Conservation (phyloP, 2,797 vertebrate species). For the Acrossocheilus wenchowensis region DNA sequence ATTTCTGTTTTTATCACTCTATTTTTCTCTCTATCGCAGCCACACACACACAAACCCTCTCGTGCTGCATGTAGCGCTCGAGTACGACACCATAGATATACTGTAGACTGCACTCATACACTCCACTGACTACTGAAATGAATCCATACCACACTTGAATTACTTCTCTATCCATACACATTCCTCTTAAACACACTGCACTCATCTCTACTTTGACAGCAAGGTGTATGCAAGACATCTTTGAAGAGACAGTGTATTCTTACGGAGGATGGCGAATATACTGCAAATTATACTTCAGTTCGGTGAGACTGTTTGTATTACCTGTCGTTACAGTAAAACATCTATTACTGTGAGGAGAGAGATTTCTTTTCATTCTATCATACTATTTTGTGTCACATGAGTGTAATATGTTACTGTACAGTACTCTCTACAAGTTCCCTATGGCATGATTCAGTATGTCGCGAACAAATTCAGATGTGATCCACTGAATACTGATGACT, state of each 20-base stretch:
- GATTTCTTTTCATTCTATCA: not conserved
- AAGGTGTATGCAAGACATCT: not conserved
- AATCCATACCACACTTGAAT: conserved; percentile 15
- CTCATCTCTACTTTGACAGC: conserved; percentile 5
- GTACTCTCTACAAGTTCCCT: not conserved
- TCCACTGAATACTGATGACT: not conserved
- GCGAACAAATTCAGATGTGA: not conserved
- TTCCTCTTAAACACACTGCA: conserved; percentile 10
- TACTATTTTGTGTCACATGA: not conserved
- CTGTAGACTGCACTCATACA: not conserved
- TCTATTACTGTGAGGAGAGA: not conserved
- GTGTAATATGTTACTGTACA: not conserved
- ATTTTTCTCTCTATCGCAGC: conserved; percentile 20
- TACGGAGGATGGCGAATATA: not conserved
- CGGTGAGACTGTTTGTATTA: conserved; percentile 3
- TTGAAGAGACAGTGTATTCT: not conserved
- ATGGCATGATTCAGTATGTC: not conserved
- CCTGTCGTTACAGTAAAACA: not conserved
- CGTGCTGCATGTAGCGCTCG: not conserved
- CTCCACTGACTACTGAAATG: not conserved
- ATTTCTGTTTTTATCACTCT: conserved; percentile 26
- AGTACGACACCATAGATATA: conserved; percentile 11
- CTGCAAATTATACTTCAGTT: not conserved
- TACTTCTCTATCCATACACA: not conserved
- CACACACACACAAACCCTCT: conserved; percentile 17